These are phyloP conservation scores for Psococerastis gibbosa DNA, from an alignment of 2,888 invertebrate genomes.

Conservation along the genomic window DNA sequence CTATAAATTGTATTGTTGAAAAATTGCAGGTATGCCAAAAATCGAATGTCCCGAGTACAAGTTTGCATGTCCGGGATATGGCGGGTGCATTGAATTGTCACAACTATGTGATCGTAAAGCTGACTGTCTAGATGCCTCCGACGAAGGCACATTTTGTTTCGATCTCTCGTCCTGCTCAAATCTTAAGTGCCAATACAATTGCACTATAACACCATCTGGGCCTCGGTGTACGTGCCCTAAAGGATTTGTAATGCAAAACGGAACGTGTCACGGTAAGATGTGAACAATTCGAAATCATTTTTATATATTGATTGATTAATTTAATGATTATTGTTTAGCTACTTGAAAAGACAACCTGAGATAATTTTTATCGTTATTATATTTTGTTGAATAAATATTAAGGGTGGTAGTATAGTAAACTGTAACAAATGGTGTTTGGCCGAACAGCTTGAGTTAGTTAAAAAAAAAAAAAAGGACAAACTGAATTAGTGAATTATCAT, in stretches of 20 bases:
- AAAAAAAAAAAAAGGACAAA: too few relatives aligned
- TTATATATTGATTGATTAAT: too few relatives aligned
- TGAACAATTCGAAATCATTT: too few relatives aligned
- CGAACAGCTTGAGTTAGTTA: too few relatives aligned
- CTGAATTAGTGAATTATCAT: too few relatives aligned
- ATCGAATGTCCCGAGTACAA: slow-evolving; percentile 4
- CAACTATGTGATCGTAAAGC: not conserved
- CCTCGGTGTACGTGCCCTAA: slow-evolving; percentile 53
- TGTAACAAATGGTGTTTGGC: too few relatives aligned
- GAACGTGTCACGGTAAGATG: slow-evolving; percentile 1
- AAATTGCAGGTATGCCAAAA: slow-evolving; percentile 1
- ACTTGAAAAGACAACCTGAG: too few relatives aligned
- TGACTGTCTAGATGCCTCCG: not conserved
- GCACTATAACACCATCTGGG: slow-evolving; percentile 49
- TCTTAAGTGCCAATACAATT: slow-evolving; percentile 42
- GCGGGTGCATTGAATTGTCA: slow-evolving; percentile 2
- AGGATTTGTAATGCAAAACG: slow-evolving; percentile 27
- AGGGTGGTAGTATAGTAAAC: too few relatives aligned
- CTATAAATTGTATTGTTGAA: too few relatives aligned
- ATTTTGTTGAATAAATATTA: too few relatives aligned
- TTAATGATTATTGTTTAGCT: too few relatives aligned
- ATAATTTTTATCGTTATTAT: too few relatives aligned
- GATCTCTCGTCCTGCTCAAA: slow-evolving; percentile 30
- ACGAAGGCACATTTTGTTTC: slow-evolving; percentile 19
- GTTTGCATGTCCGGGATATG: not conserved